Base-by-base conservation (phyloP, 2,797 vertebrate species). In the Sarcophilus harrisii region DNA sequence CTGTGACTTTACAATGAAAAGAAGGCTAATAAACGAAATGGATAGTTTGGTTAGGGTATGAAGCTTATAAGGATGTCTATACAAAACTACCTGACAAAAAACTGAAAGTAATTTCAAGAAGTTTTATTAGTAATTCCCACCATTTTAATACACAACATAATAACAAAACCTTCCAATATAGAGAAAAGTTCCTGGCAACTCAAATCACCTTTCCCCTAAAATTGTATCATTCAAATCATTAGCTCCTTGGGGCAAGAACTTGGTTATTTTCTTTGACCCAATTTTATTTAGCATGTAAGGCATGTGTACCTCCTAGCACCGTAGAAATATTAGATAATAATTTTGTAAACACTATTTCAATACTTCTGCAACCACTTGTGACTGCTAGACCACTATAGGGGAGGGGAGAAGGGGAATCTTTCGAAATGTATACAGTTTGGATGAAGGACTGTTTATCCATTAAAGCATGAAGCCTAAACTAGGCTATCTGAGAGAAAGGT, bases 401-500 rank as follows among this genome's bases (percentile, higher is more conserved):
- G 91, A 96, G 90, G 97, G 97, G 90, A 94, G 60, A 16, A 11
- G 4, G 21, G n/a, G n/a, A 38, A 16, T 95, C 49, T 95, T 96
- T 90, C 94, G 90, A 96, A 96, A 93, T 94, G 1, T n/a, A 52
- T 93, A 58, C 91, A 58, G 45, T 97, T 95, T 97, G 29, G 11
- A 97, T 97, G 49, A 97, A 98, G 54, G 12, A 12, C 52, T 92
- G 16, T 95, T 96, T 97, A 91, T 93, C 90, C 96, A 30, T 94
- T 94, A 62, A 96, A 90, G 93, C 92, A 32, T 58, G 58, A 90
- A 55, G 66, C 49, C 49, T 59, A 10, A 94, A 92, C 62, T 87
- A 58, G 32, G 59, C 27, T 59, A 91, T 96, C 94, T 96, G 89
- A 92, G 97, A 94, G 91, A 97, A 98, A 97, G 91, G 97, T 96